Evolutionary conservation across 2,888 invertebrate species (phyloP).

Genomic region (Arctia plantaginis): DNA sequence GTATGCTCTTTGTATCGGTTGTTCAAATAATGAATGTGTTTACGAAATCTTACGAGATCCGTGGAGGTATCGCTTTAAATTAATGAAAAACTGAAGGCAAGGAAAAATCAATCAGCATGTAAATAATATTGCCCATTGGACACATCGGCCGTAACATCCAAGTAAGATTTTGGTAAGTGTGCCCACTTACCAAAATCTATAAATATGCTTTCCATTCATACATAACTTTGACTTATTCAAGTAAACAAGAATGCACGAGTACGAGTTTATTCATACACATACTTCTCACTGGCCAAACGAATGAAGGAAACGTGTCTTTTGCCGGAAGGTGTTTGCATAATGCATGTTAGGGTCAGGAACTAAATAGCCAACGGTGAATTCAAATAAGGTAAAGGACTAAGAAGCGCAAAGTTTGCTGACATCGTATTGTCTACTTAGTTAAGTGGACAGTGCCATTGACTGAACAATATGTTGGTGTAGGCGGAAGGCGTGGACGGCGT

Average conservation of each 20-base stretch:
- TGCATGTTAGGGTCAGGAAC: slow-evolving; percentile 5
- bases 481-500: slow-evolving; percentile 8
- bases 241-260: not conserved
- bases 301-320: slow-evolving; percentile 15
- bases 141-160: too few species aligned
- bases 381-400: slow-evolving; percentile 9
- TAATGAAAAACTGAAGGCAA: too few species aligned
- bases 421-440: slow-evolving; percentile 13
- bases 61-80: too few species aligned
- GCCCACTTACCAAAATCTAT: too few species aligned
- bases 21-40: too few species aligned
- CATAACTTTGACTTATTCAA: slow-evolving; percentile 6
- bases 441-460: slow-evolving; percentile 9
- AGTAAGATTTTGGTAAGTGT: too few species aligned
- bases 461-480: slow-evolving; percentile 15
- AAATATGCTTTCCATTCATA: not conserved
- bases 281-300: slow-evolving; percentile 2
- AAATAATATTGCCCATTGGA: too few species aligned
- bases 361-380: slow-evolving; percentile 14
- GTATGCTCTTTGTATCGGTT: too few species aligned
- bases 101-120: too few species aligned
- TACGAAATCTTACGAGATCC: too few species aligned
- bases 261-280: slow-evolving; percentile 6
- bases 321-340: slow-evolving; percentile 21
- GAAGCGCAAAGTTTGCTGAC: slow-evolving; percentile 16